A percentile compares a stretch with the other conserved stretches of the same genome.
Evolutionary conservation across 2,888 invertebrate genomes (phyloP).

Genomic region (Rhamnusium bicolor): DNA sequence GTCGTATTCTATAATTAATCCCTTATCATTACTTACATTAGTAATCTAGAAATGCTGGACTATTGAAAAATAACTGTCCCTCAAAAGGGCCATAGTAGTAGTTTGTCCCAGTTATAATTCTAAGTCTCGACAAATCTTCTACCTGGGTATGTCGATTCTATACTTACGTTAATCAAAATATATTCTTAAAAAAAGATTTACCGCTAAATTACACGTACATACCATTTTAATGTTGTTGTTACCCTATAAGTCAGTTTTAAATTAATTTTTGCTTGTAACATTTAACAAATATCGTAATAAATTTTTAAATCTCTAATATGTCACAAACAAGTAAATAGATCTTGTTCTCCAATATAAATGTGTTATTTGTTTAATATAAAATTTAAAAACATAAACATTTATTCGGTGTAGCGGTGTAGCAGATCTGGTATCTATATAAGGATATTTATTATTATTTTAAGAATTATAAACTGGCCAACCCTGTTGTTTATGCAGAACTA

Average conservation of each 20-base stretch:
- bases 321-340: conserved; percentile 33
- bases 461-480: conserved; percentile 27
- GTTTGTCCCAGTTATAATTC: not conserved
- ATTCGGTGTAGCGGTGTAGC: conserved; percentile 16
- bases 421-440: conserved; percentile 20
- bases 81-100: not conserved
- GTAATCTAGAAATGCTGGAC: not conserved
- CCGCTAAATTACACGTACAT: conserved; percentile 17
- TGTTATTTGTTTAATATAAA: conserved; percentile 26
- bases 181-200: not conserved
- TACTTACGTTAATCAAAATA: not conserved
- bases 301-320: conserved; percentile 28
- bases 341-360: conserved; percentile 26
- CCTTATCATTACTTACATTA: not conserved
- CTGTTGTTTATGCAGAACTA: conserved; percentile 29
- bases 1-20: not conserved
- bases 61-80: not conserved
- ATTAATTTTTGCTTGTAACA: conserved; percentile 23
- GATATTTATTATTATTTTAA: not conserved
- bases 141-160: conserved; percentile 13
- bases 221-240: conserved; percentile 24
- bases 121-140: conserved; percentile 13
- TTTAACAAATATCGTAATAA: conserved; percentile 26
- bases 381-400: conserved; percentile 30
- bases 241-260: conserved; percentile 11